phyloP scores from a whole-genome alignment of 2,797 vertebrate genomes.

The Acanthis flammea region DNA sequence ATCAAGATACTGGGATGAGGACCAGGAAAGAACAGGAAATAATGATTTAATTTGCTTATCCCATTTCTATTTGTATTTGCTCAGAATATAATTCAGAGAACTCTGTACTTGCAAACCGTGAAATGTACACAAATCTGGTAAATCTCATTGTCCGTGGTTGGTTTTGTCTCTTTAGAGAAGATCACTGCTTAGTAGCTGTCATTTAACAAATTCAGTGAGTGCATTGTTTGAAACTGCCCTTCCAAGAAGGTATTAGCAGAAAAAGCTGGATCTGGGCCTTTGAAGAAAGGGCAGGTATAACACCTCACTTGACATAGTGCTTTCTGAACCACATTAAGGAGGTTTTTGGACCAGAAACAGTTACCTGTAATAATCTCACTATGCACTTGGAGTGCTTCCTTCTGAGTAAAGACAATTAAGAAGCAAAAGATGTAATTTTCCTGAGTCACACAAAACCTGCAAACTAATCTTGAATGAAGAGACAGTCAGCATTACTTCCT shows the following conservation, averaged over 20 bases:
- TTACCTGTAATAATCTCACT: not conserved
- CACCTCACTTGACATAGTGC: not conserved
- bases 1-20: not conserved
- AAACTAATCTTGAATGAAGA: not conserved
- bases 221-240: not conserved
- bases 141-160: not conserved
- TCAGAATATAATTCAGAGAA: not conserved
- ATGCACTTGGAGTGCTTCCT: not conserved
- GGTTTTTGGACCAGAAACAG: not conserved
- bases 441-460: not conserved
- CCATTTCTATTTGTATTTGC: not conserved
- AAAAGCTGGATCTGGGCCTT: not conserved
- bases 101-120: not conserved
- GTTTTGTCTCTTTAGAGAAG: not conserved
- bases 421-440: not conserved
- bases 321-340: not conserved
- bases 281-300: not conserved
- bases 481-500: not conserved
- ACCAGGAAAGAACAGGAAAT: not conserved
- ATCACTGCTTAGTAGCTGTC: not conserved
- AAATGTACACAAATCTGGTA: not conserved
- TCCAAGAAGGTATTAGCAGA: not conserved
- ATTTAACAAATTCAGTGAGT: not conserved
- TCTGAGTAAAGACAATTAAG: not conserved
- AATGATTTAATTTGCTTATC: not conserved